Base-by-base conservation (phyloP, 2,113 vertebrate species). In the Ciconia maguari region DNA sequence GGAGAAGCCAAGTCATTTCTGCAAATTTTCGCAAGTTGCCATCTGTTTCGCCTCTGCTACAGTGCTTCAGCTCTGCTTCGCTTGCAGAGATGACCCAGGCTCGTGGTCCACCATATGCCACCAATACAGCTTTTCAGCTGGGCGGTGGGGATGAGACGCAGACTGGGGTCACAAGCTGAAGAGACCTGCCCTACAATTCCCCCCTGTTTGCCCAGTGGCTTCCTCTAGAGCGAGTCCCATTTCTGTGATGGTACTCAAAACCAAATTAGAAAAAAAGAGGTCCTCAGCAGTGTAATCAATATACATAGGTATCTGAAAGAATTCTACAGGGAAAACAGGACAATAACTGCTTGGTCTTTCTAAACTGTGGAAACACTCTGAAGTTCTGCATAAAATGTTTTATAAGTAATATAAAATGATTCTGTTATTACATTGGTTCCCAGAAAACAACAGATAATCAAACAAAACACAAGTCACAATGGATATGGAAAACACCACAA, bases 241-340 rank as follows among this genome's bases (percentile, higher is more conserved):
- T 64, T 36, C 68, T 80, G 48, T 44, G 16, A n/a, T 17, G 36
- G 30, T 13, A 41, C 30, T 68, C 30, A 14, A 88, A 75, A 75
- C 9, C 11, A 30, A 78, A 30, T 14, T 6, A 34, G 17, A 38
- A 41, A 29, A 65, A 32, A 48, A 44, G 25, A 25, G 19, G 9
- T n/a, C 48, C 54, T 66, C 75, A 74, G 10, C 10, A 36, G 21
- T 1, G 21, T 36, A 54, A 55, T 58, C 29, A 26, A 42, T 16
- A 18, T 0, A 17, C 13, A 29, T 1, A 8, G 1, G 2, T 18
- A 54, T 12, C 57, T 29, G 29, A 72, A 69, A 24, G 25, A 49
- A 36, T 48, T 32, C 38, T 38, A 41, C 16, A 22, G 16, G 16
- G n/a, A 41, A 71, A 62, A 54, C 0, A 11, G 42, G 8, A 52